These are phyloP conservation scores for Cynodonichthys magdalenae DNA, from an alignment of 2,797 vertebrate species.

Conservation along the genomic window DNA sequence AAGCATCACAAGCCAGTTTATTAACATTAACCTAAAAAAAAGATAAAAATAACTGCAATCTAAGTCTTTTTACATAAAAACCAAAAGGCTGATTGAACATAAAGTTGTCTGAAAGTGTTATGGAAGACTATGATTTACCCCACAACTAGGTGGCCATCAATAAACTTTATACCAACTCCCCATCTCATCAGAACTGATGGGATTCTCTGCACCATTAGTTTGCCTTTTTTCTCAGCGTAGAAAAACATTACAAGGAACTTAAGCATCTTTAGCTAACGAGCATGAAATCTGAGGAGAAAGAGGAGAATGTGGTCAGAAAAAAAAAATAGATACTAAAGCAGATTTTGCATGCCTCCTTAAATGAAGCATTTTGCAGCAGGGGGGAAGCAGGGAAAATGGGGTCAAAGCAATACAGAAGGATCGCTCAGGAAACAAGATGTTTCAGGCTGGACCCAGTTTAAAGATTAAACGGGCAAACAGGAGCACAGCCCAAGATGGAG, in stretches of 20 bases:
- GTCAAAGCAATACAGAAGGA: slow-evolving; percentile 31
- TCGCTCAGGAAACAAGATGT: slow-evolving; percentile 26
- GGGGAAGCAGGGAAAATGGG: slow-evolving; percentile 6
- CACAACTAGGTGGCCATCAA: slow-evolving; percentile 45
- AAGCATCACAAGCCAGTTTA: slow-evolving; percentile 76
- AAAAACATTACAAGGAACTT: slow-evolving; percentile 51
- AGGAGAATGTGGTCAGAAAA: background rate
- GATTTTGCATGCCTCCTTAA: slow-evolving; percentile 31
- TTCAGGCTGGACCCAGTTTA: background rate
- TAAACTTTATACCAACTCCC: slow-evolving; percentile 44
- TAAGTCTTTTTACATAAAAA: slow-evolving; percentile 62
- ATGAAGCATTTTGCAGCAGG: slow-evolving; percentile 31
- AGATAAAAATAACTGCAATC: slow-evolving; percentile 51
- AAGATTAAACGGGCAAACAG: slow-evolving; percentile 22
- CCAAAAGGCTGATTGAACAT: slow-evolving; percentile 49
- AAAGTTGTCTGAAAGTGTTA: slow-evolving; percentile 73
- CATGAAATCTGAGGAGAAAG: slow-evolving; percentile 24
- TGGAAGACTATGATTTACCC: slow-evolving; percentile 81
- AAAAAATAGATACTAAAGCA: slow-evolving; percentile 19
- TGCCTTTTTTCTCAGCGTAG: slow-evolving; percentile 52
- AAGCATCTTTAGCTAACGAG: slow-evolving; percentile 38
- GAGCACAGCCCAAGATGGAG: slow-evolving; percentile 35
- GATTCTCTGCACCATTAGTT: slow-evolving; percentile 57
- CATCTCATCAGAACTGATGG: slow-evolving; percentile 62
- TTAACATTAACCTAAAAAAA: slow-evolving; percentile 72